Evolutionary conservation across 2,888 invertebrate genomes (phyloP).

Genomic region (Aporophyla lueneburgensis): DNA sequence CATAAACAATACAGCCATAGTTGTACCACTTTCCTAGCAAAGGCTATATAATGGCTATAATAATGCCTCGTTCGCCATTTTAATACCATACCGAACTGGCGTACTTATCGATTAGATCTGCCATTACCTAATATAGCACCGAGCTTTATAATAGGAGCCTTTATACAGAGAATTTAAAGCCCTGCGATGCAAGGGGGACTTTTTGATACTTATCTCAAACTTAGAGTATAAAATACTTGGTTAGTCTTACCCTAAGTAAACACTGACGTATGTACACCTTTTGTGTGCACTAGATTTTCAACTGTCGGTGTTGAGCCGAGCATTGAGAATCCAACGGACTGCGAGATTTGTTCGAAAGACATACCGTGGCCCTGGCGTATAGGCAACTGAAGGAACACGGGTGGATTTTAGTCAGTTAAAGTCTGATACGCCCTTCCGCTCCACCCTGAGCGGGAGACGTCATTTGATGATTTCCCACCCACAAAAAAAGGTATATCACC

Average conservation of each 20-base stretch:
- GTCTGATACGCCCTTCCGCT: too few species aligned
- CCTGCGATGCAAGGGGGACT: slow-evolving; percentile 3
- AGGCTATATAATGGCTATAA: neutral
- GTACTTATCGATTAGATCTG: slow-evolving; percentile 42
- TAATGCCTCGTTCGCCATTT: neutral
- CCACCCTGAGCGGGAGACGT: too few species aligned
- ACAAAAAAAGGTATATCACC: neutral
- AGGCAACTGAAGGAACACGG: too few species aligned
- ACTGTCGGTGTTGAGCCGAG: too few species aligned
- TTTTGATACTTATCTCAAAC: slow-evolving; percentile 27
- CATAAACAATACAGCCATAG: neutral
- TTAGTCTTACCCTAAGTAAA: too few species aligned
- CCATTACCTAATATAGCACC: slow-evolving; percentile 28
- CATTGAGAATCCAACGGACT: too few species aligned
- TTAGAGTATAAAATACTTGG: slow-evolving; percentile 10
- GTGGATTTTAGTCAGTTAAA: too few species aligned
- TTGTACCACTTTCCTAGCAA: neutral
- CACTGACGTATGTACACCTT: too few species aligned
- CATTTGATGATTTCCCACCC: too few species aligned
- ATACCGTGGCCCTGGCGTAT: too few species aligned
- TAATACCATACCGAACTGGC: slow-evolving; percentile 9
- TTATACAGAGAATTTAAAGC: slow-evolving; percentile 15
- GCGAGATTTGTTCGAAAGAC: too few species aligned
- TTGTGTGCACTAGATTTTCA: too few species aligned
- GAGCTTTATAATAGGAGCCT: slow-evolving; percentile 26